Evolutionary conservation across 92 coral and sea anemone genomes (phyloP).

Genomic region (Umimayanthus kanabou): DNA sequence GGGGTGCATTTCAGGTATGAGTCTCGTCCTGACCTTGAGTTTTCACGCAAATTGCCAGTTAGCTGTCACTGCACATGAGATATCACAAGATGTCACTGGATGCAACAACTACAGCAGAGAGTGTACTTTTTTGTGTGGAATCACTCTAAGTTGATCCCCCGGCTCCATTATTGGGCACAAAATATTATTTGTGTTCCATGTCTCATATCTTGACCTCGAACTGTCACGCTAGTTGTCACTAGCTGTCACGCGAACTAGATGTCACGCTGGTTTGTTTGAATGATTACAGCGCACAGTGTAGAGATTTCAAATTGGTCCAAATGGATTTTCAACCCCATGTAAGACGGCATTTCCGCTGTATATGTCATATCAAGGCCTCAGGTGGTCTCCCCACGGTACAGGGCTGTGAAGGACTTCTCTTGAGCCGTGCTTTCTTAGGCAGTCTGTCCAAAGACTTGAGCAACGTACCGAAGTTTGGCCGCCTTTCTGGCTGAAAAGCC

Average conservation of each 20-base stretch:
- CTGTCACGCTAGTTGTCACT: too few relatives aligned
- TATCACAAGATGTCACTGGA: background rate
- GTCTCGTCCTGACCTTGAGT: background rate
- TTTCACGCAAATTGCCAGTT: background rate
- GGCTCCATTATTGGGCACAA: too few relatives aligned
- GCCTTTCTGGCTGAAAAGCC: conserved; percentile 76
- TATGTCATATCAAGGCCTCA: conserved; percentile 54
- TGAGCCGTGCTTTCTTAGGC: conserved; percentile 84
- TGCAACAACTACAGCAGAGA: background rate
- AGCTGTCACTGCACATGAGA: too few relatives aligned
- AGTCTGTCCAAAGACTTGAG: conserved; percentile 86
- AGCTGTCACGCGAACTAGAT: too few relatives aligned
- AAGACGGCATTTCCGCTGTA: background rate
- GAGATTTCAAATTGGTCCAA: too few relatives aligned
- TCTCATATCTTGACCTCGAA: too few relatives aligned
- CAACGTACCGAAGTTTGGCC: conserved; percentile 79
- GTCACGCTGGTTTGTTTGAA: too few relatives aligned
- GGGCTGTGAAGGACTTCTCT: conserved; percentile 96
- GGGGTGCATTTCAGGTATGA: too few relatives aligned
- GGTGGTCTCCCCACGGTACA: conserved; percentile 80
- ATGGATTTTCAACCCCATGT: too few relatives aligned
- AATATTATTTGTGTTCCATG: too few relatives aligned
- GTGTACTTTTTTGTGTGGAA: background rate
- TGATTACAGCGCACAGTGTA: too few relatives aligned
- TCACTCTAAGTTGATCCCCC: background rate